These are phyloP conservation scores for Cryptoblepharus egeriae DNA, from an alignment of 2,797 vertebrate genomes.

Conservation along the genomic window DNA sequence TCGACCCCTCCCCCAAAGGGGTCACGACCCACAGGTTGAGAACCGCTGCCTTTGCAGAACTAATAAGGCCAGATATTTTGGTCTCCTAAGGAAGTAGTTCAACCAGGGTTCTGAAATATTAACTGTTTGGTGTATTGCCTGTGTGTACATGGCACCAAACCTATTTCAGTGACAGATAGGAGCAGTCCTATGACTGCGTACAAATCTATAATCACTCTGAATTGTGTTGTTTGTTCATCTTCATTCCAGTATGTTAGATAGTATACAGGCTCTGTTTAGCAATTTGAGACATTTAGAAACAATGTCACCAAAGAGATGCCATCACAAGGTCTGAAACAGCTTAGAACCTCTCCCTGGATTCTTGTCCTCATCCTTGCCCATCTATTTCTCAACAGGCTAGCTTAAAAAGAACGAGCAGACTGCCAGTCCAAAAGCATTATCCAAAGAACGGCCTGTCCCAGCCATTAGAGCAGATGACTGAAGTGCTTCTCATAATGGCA, in stretches of 20 bases:
- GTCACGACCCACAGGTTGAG: too few species aligned
- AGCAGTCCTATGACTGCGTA: not conserved
- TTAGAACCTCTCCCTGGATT: conserved; percentile 44
- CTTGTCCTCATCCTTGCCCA: conserved; percentile 32
- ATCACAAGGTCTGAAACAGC: conserved; percentile 21
- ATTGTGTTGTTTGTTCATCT: conserved; percentile 11
- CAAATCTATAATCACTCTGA: not conserved
- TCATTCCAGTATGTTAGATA: not conserved
- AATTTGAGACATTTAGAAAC: conserved; percentile 38
- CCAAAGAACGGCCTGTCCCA: conserved; percentile 35
- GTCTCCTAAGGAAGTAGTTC: not conserved
- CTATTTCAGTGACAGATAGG: not conserved
- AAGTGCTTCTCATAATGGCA: not conserved
- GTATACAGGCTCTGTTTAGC: conserved; percentile 1
- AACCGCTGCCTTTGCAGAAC: too few species aligned
- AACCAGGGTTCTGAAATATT: not conserved
- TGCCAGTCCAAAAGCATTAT: conserved; percentile 23
- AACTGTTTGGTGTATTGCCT: too few species aligned
- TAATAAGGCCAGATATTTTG: not conserved
- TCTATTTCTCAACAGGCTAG: conserved; percentile 31
- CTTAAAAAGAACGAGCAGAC: conserved; percentile 27
- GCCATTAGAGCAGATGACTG: not conserved
- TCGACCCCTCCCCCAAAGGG: too few species aligned
- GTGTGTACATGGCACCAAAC: not conserved
- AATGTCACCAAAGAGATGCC: conserved; percentile 36